Percentiles rank a stretch among this genome's conserved stretches.
Conservation (phyloP, 2,888 invertebrate species). For the Drosophila paramelanica region DNA sequence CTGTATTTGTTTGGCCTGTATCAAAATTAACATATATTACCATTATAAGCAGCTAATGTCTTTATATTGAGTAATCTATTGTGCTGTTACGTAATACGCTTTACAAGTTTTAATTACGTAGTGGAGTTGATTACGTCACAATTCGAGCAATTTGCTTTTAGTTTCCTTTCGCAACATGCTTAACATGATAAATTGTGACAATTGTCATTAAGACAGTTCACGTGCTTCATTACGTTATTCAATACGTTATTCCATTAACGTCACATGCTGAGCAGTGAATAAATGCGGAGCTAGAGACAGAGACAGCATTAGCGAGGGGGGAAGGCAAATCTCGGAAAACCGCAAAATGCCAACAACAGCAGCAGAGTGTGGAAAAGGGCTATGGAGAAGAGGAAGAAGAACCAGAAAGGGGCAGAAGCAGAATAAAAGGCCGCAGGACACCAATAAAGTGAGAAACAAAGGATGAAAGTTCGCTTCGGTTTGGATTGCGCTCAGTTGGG, state of each 20-base stretch:
- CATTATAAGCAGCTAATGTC: not conserved
- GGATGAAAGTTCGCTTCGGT: conserved; percentile 44
- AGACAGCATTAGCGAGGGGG: not conserved
- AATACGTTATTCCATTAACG: conserved; percentile 62
- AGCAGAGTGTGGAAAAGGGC: not conserved
- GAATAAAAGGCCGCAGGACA: conserved; percentile 7
- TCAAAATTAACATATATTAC: no score
- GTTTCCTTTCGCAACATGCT: conserved; percentile 19
- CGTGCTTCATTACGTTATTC: conserved; percentile 55
- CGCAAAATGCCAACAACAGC: conserved; percentile 29
- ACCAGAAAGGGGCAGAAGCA: not conserved
- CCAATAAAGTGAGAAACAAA: conserved; percentile 44
- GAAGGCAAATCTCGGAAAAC: conserved; percentile 44
- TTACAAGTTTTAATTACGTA: not conserved
- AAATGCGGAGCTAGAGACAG: conserved; percentile 3
- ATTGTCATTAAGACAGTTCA: conserved; percentile 54
- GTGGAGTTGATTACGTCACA: conserved; percentile 17
- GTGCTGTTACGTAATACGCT: conserved; percentile 9
- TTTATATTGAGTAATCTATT: not conserved
- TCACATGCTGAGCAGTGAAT: conserved; percentile 43
- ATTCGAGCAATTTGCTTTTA: conserved; percentile 1
- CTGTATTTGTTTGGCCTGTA: no score
- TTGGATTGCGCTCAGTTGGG: conserved; percentile 17
- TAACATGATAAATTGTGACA: conserved; percentile 45
- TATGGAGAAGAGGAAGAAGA: not conserved